Conservation (phyloP, 2,113 vertebrate species). For the Fukomys damarensis region DNA sequence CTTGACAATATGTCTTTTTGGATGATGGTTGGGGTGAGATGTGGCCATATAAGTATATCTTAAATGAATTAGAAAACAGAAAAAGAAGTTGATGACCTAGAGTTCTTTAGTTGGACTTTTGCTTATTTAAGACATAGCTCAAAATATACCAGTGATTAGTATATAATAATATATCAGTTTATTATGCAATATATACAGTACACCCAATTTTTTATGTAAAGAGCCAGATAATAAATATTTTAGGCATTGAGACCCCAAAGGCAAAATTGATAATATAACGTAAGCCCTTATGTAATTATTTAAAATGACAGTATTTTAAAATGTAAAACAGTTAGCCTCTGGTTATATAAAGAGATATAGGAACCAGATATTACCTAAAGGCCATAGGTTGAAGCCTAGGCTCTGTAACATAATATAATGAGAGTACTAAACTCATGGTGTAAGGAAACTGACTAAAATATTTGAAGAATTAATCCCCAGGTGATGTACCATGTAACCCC, state of each 20-base stretch:
- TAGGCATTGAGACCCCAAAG: background rate
- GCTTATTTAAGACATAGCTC: background rate
- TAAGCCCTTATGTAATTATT: background rate
- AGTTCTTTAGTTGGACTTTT: background rate
- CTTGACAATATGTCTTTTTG: background rate
- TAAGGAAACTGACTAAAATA: background rate
- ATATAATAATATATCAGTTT: background rate
- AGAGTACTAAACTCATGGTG: background rate
- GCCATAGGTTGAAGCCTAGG: background rate
- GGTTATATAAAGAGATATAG: background rate
- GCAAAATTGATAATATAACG: background rate
- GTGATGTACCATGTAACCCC: background rate
- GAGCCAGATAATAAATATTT: background rate
- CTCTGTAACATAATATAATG: background rate
- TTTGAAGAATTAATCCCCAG: background rate
- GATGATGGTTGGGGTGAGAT: background rate
- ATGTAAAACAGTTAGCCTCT: background rate
- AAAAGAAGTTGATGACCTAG: background rate
- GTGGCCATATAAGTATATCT: background rate
- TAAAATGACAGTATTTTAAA: constrained; percentile 22
- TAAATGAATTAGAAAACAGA: background rate
- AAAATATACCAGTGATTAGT: background rate
- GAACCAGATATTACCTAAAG: background rate
- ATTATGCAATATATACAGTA: background rate
- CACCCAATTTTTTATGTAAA: background rate